A percentile compares a stretch with the other conserved stretches of the same genome.
Conservation (phyloP, 2,797 vertebrate genomes). For the Muscicapa striata region DNA sequence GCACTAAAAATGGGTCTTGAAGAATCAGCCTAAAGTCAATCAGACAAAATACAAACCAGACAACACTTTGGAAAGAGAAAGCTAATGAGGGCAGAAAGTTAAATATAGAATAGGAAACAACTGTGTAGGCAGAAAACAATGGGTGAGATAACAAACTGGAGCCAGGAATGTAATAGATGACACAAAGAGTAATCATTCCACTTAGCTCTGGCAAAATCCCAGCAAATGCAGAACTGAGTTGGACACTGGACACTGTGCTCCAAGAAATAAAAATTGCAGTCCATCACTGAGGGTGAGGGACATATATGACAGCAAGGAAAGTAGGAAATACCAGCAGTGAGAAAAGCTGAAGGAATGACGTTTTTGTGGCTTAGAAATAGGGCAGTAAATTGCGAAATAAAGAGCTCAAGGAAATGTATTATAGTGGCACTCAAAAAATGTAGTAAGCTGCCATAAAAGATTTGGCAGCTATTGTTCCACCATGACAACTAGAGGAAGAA, state of each 20-base stretch:
- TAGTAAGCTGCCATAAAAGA: not conserved
- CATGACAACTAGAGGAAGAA: not conserved
- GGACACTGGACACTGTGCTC: not conserved
- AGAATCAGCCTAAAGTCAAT: not conserved
- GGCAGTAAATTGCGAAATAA: not conserved
- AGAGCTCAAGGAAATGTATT: not conserved
- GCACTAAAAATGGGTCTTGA: not conserved
- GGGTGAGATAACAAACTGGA: not conserved
- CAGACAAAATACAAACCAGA: not conserved
- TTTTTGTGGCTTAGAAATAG: not conserved
- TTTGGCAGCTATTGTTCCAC: slow-evolving; percentile 5
- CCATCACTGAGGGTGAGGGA: fast-evolving
- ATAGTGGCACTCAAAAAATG: not conserved
- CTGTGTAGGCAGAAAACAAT: not conserved
- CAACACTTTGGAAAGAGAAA: not conserved
- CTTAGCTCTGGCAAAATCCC: not conserved
- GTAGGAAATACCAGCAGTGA: not conserved
- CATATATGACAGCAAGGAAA: not conserved
- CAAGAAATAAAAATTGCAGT: not conserved
- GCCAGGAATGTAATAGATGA: not conserved
- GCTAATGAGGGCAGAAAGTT: not conserved
- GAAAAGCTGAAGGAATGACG: not conserved
- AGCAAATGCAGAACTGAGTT: not conserved
- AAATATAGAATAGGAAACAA: not conserved
- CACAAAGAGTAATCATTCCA: not conserved